These are phyloP conservation scores for Sarcophilus harrisii DNA, from an alignment of 2,797 vertebrate species.

Conservation along the genomic window DNA sequence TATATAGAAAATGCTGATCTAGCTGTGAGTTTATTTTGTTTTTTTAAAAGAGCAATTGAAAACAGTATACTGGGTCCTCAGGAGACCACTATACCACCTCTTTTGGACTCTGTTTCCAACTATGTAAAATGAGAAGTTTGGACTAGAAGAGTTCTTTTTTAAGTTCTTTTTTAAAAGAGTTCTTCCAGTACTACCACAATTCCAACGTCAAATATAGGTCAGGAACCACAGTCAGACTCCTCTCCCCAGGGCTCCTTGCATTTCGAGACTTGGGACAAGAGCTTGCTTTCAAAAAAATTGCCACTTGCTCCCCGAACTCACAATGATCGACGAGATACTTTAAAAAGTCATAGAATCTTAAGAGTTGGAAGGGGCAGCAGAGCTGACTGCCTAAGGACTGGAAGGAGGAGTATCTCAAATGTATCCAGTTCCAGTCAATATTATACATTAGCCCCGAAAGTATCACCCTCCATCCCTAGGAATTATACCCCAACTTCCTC, in stretches of 20 bases:
- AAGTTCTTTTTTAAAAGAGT: neutral
- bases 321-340: neutral
- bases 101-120: neutral
- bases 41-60: neutral
- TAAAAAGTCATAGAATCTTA: neutral
- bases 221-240: neutral
- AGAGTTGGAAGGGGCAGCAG: neutral
- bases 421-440: neutral
- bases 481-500: neutral
- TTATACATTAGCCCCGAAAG: slow-evolving; percentile 53
- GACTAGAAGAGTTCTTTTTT: neutral
- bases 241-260: neutral
- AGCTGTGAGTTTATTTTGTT: neutral
- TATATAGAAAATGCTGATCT: neutral
- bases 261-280: neutral
- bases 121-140: neutral
- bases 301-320: neutral
- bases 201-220: neutral
- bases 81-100: neutral
- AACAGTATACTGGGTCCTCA: neutral
- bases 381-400: neutral
- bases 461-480: neutral
- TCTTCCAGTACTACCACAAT: neutral
- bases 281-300: neutral
- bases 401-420: neutral